A percentile compares a stretch with the other conserved stretches of the same genome.
Conservation (phyloP, 2,888 invertebrate species). For the Eucriotettix oculatus region DNA sequence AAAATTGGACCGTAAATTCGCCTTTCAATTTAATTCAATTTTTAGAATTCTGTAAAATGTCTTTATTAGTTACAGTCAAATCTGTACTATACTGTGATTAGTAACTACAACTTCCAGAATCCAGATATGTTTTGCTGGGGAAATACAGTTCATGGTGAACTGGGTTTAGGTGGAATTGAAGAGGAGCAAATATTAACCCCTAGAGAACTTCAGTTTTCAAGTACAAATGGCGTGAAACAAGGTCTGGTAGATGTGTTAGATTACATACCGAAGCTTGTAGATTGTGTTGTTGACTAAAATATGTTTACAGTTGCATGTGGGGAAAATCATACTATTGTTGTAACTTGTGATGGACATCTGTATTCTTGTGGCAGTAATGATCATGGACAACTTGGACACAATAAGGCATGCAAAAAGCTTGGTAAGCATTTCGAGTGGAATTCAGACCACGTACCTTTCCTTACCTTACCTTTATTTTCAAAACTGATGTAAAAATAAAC, state of each 20-base stretch:
- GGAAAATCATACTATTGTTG: slow-evolving; percentile 62
- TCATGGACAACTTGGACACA: slow-evolving; percentile 76
- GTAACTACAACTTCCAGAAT: background rate
- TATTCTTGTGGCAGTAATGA: slow-evolving; percentile 91
- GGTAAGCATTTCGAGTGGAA: too few relatives aligned
- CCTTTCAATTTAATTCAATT: too few relatives aligned
- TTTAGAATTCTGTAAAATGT: too few relatives aligned
- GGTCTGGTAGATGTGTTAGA: slow-evolving; percentile 20
- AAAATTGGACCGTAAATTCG: too few relatives aligned
- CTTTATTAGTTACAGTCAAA: too few relatives aligned
- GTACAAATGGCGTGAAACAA: slow-evolving; percentile 23
- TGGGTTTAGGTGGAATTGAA: slow-evolving; percentile 62
- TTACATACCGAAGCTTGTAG: background rate
- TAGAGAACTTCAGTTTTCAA: slow-evolving; percentile 25
- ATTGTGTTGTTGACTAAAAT: background rate
- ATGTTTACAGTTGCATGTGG: slow-evolving; percentile 54
- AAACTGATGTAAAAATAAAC: too few relatives aligned
- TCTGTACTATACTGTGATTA: too few relatives aligned
- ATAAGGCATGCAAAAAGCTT: slow-evolving; percentile 28
- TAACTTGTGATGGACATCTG: slow-evolving; percentile 59
- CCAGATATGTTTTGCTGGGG: slow-evolving; percentile 55
- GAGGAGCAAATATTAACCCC: slow-evolving; percentile 42
- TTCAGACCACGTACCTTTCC: too few relatives aligned
- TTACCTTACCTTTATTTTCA: too few relatives aligned
- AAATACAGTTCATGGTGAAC: slow-evolving; percentile 55